phyloP scores from a whole-genome alignment of 2,888 invertebrate genomes.

The Argynnis bischoffii region DNA sequence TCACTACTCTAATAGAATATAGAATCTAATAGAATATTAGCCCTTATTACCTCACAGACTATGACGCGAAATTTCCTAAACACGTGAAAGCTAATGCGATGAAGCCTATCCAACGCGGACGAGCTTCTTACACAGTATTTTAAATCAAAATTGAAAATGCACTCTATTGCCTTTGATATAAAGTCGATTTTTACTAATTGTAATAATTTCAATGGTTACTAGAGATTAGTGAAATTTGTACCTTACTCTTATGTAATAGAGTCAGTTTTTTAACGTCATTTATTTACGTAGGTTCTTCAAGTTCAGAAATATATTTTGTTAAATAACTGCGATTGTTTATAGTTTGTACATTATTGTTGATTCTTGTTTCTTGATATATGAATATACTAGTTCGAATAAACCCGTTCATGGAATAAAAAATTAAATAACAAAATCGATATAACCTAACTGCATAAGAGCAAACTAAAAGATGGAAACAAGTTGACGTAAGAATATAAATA shows the following conservation, averaged over 20 bases:
- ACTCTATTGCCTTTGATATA: constrained; percentile 13
- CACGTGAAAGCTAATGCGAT: constrained; percentile 65
- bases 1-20: too few species aligned
- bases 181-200: constrained; percentile 12
- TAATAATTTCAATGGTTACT: not conserved
- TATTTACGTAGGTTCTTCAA: not conserved
- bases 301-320: not conserved
- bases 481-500: too few species aligned
- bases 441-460: too few species aligned
- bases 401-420: too few species aligned
- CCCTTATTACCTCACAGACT: constrained; percentile 1
- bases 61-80: constrained; percentile 52
- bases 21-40: not conserved
- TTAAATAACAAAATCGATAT: too few species aligned
- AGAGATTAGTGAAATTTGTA: not conserved
- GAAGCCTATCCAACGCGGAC: constrained; percentile 60
- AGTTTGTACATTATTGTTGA: too few species aligned
- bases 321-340: not conserved
- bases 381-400: too few species aligned
- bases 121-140: constrained; percentile 45
- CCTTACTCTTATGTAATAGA: not conserved
- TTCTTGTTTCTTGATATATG: too few species aligned
- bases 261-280: not conserved
- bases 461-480: too few species aligned
- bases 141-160: constrained; percentile 35